Evolutionary conservation across 2,888 invertebrate species (phyloP).

Genomic region (Chouioia cunea): DNA sequence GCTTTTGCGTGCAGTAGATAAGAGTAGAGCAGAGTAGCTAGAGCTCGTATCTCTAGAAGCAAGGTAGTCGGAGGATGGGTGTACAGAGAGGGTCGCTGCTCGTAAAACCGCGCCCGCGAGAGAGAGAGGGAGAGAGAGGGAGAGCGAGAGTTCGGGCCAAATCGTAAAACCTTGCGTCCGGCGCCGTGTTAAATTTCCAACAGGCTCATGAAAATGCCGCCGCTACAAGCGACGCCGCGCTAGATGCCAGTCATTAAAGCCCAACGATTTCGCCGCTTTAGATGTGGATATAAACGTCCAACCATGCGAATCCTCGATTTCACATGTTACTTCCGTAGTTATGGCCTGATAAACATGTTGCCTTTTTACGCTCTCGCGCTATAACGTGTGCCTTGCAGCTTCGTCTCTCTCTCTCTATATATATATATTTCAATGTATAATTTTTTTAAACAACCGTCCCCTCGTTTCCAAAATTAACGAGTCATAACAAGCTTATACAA

Average conservation of each 20-base stretch:
- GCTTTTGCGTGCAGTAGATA: no score
- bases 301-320: slow-evolving; percentile 5
- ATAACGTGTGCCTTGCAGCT: no score
- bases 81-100: no score
- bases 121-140: slow-evolving; percentile 25
- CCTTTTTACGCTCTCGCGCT: neutral
- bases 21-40: no score
- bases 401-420: no score
- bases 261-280: slow-evolving; percentile 26
- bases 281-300: slow-evolving; percentile 38
- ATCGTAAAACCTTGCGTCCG: slow-evolving; percentile 20
- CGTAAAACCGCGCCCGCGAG: slow-evolving; percentile 52
- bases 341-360: slow-evolving; percentile 9
- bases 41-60: no score
- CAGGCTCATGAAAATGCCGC: slow-evolving; percentile 57
- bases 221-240: slow-evolving; percentile 20
- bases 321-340: slow-evolving; percentile 26
- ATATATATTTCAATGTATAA: no score
- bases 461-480: no score
- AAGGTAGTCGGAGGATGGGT: neutral
- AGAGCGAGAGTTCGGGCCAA: slow-evolving; percentile 42
- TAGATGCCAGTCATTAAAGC: slow-evolving; percentile 54
- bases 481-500: no score
- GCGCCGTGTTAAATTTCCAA: slow-evolving; percentile 59
- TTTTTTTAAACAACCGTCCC: no score